These are phyloP conservation scores for Erythrocebus patas DNA, from an alignment of 2,113 vertebrate species.

Conservation along the genomic window DNA sequence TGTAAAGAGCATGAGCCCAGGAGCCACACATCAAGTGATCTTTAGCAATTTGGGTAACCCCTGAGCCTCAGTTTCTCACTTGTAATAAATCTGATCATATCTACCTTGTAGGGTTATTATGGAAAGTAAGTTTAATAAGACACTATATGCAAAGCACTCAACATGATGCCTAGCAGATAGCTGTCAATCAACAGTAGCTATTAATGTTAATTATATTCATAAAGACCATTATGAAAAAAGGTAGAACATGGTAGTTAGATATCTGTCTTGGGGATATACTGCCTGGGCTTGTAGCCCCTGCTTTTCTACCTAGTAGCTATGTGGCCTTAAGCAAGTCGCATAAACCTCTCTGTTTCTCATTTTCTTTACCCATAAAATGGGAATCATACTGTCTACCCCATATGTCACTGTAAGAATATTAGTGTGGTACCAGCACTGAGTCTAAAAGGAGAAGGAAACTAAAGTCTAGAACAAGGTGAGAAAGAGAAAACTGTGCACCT, in stretches of 20 bases:
- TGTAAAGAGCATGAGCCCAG: background rate
- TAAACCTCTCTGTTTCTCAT: background rate
- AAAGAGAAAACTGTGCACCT: background rate
- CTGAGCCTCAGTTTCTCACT: background rate
- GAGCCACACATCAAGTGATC: background rate
- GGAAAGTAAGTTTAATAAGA: background rate
- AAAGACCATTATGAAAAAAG: background rate
- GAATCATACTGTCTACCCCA: background rate
- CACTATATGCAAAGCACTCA: background rate
- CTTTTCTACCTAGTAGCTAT: background rate
- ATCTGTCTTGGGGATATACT: background rate
- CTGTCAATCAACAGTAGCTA: background rate
- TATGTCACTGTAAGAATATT: background rate
- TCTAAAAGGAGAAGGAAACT: background rate
- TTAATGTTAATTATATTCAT: background rate
- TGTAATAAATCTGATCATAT: background rate
- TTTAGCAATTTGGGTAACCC: background rate
- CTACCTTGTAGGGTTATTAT: background rate
- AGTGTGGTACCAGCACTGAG: background rate
- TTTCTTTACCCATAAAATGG: background rate
- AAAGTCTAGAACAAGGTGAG: background rate
- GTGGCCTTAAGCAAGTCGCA: background rate
- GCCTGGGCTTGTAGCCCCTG: background rate
- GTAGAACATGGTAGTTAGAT: background rate
- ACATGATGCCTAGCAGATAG: background rate